Base-by-base conservation (phyloP, 2,113 vertebrate species). In the Odocoileus hemionus region DNA sequence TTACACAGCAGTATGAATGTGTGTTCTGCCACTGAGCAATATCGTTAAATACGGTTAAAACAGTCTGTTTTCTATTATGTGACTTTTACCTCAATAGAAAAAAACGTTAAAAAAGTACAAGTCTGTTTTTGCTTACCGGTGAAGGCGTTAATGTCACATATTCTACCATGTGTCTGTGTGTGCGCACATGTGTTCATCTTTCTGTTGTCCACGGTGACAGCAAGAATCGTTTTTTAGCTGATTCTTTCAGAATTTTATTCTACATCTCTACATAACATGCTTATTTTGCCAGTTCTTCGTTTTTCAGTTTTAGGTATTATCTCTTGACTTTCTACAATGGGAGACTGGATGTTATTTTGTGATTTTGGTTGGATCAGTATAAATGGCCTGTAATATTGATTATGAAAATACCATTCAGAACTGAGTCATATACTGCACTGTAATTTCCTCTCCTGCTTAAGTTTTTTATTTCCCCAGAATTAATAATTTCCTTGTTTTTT, bases 401-500 rank as follows among this genome's bases (percentile, higher is more conserved):
- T 80, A 16, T 30, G 8, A 87, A 70, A 76, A 76, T 45, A 45
- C 25, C n/a, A 26, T 45, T 87, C 58, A 83, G 43, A 89, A 57
- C 70, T 58, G 33, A 52, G 30, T 86, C 43, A 14, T 23, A 87
- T 6, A 23, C n/a, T 8, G 1, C 7, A 9, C 21, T 61, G 6
- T 78, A 16, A 28, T 87, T 96, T 60, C 12, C 15, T 95, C 88
- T 30, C 39, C 39, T 74, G 43, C 4, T 45, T 47, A 36, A 76
- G 67, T 67, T 95, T 96, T 97, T 58, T 0, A 80, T 94, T 96
- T 64, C 74, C 74, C 13, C 58, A 67, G 57, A 87, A 47, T 92
- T 94, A 84, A 30, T 90, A 57, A 79, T 94, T 54, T 52, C 64
- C 64, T 94, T 85, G 57, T 61, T 97, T 97, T 92, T 39, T 84